phyloP scores from a whole-genome alignment of 1,140 invertebrate genomes.

The Drosophila tristis region DNA sequence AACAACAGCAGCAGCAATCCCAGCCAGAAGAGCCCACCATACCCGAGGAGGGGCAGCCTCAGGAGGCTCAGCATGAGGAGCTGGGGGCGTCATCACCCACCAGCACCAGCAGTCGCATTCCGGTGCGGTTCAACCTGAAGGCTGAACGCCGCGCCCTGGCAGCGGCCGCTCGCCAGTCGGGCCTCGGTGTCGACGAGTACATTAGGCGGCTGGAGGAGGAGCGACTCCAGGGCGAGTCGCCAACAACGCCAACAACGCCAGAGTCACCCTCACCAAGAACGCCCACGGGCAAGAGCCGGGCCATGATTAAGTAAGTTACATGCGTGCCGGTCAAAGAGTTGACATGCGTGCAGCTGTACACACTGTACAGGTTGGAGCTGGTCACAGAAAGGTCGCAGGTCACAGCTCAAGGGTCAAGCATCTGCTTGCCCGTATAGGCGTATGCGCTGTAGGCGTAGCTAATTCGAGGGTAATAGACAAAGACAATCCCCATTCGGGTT shows the following conservation, averaged over 20 bases:
- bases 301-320: constrained; percentile 85
- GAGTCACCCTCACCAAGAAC: constrained; percentile 23
- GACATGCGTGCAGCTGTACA: constrained; percentile 35
- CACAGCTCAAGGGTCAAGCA: constrained; percentile 58
- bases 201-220: constrained; percentile 45
- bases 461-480: constrained; percentile 27
- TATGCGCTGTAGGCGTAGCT: constrained; percentile 26
- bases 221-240: constrained; percentile 34
- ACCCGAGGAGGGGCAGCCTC: constrained; percentile 40
- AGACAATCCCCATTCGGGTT: constrained; percentile 26
- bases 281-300: constrained; percentile 89
- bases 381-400: too few relatives aligned
- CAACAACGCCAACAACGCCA: background rate
- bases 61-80: constrained; percentile 2
- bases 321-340: constrained; percentile 66
- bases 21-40: constrained; percentile 57
- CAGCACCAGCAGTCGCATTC: constrained; percentile 73
- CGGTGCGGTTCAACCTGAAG: constrained; percentile 75
- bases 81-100: constrained; percentile 36
- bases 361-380: constrained; percentile 2
- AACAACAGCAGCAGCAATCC: constrained; percentile 42
- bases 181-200: constrained; percentile 60
- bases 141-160: constrained; percentile 76
- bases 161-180: constrained; percentile 67
- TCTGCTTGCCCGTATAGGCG: constrained; percentile 3